Base-by-base conservation (phyloP, 2,888 invertebrate species). In the Apamea crenata region DNA sequence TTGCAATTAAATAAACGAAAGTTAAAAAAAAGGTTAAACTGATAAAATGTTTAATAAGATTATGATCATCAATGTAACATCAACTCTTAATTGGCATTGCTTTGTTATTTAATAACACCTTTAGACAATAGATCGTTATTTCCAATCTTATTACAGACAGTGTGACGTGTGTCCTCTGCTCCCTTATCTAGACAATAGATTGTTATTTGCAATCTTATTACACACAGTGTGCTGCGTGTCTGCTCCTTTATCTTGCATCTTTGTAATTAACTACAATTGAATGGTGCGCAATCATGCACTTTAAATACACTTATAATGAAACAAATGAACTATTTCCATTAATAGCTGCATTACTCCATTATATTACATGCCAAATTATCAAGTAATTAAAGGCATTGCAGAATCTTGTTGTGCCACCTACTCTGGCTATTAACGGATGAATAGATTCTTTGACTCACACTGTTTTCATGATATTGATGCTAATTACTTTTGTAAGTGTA, bases 401-500 rank as follows among this genome's bases (percentile, higher is more conserved):
- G 67, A 80, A 79, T 81, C 18, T 65, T n/a, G 40, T 71, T 82
- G 65, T 40, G 12, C 68, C 66, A 70, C 65, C 56, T n/a, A 71
- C 61, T 18, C n/a, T 1, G 32, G 29, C 53, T 82, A 73, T 80
- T 81, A 65, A 81, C 78, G 77, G 77, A 40, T 82, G 79, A 88
- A 74, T 82, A 74, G 74, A 71, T 77, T 77, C 25, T 47, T 84
- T 83, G 77, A 78, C n/a, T 70, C 71, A 83, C 59, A 74, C 63
- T 40, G 21, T 74, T 47, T 32, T 63, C 65, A 66, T 74, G n/a
- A 69, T 69, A 66, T 69, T 47, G 47, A 21, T 16, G 71, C 72
- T 72, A 67, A 72, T 56, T 85, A 65, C 25, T 50, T 63, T 67
- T 74, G 67, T 36, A 66, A 32, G 29, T 16, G 40, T 32, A 14